Evolutionary conservation across 1,140 invertebrate species (phyloP), one percentile per base, ranked within the genome.

Genomic region (Conopomorpha cramerella): DNA sequence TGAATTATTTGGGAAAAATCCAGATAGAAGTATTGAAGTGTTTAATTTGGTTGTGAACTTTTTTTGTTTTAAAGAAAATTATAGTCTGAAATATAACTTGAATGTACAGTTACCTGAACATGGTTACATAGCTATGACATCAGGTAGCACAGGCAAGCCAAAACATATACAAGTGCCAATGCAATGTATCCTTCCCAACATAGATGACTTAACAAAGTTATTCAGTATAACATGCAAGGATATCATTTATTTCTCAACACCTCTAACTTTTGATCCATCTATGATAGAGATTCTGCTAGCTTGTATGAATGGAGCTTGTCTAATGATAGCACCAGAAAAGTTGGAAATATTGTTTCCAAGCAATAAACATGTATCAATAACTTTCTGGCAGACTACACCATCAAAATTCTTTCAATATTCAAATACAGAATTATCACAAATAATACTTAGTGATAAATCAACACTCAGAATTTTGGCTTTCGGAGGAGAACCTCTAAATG

Each of bases 261-360:
- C 87, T 13, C 54, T 90, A 26, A 91, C 89, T 27, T 93, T 93
- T 83, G 91, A 93, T 68, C 91, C 91, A 7, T 86, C 85, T 30
- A 81, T 92, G 45, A 58, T 93, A 27, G 91, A 93, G 72, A 79
- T 92, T 28, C 86, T 91, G 53, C 60, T 90, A 16, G 80, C 82
- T 4, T 72, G 89, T 26, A 73, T 64, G 30, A 81, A 78, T 70
- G 83, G 82, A 28, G 84, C 84, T 11, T 81, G 82, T 19, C 55
- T 93, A 1, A 57, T 90, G 2, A 83, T 90, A 46, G 72, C 83
- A 10, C 80, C 85, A 2, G 60, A 83, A 41, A 43, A 57, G 10
- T 45, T 82, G n/a, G 48, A 84, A 30, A 55, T 82, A 50, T 51
- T 73, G 36, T 59, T 68, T 41, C 55, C 62, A 18, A 45, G 58